Conservation (phyloP, 2,797 vertebrate genomes). For the Molossus alvarezi region DNA sequence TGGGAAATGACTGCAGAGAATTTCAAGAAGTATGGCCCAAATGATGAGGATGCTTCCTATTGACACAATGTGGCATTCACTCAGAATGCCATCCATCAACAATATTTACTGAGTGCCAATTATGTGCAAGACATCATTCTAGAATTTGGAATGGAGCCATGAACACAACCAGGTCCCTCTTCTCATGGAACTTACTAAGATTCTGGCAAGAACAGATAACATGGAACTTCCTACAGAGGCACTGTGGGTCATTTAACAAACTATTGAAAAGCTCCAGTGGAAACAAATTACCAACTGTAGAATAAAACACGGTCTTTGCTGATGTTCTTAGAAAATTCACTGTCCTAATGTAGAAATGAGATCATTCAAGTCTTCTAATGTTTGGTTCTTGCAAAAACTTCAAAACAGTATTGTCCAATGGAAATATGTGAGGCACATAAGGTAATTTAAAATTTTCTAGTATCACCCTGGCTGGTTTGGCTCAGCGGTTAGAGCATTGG, state of each 20-base stretch:
- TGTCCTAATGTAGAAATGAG: conserved; percentile 1
- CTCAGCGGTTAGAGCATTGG: too few relatives aligned
- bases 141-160: conserved; percentile 15
- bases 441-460: conserved; percentile 53
- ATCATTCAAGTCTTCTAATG: conserved; percentile 16
- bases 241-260: conserved; percentile 26
- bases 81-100: conserved; percentile 20
- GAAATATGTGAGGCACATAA: conserved; percentile 34
- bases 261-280: conserved; percentile 60
- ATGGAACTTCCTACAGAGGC: conserved; percentile 33
- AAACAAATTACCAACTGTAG: conserved; percentile 50
- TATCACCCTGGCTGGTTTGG: background rate
- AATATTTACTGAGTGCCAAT: conserved; percentile 71
- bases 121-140: conserved; percentile 16
- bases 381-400: conserved; percentile 54
- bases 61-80: background rate
- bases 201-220: conserved; percentile 54
- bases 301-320: background rate
- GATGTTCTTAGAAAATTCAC: conserved; percentile 60
- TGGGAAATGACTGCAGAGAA: conserved; percentile 65
- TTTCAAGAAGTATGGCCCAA: conserved; percentile 66
- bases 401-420: conserved; percentile 21
- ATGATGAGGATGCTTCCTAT: conserved; percentile 29
- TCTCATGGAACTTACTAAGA: conserved; percentile 36
- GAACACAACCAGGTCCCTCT: background rate